Evolutionary conservation across 2,888 invertebrate species (phyloP), one percentile per base, ranked within the genome.

Genomic region (Mactromeris polynyma): DNA sequence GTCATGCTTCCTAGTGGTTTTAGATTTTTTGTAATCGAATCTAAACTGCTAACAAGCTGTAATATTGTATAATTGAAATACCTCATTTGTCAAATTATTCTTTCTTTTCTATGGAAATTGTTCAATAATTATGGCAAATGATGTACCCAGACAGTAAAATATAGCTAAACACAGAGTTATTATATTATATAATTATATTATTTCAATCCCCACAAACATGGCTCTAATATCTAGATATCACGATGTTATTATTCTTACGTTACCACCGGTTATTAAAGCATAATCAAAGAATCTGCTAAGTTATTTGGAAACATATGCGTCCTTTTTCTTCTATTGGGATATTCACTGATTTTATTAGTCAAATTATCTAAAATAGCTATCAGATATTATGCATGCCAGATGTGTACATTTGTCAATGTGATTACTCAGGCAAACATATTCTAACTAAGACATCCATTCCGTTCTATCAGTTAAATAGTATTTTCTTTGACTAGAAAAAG

Each of bases 251-350:
- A 33, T 73, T 73, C 36, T 73, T 73, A 73, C 36, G 36, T 73
- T 36, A 33, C 11, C 73, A 73, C 73, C 73, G 73, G 73, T 33
- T 73, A 73, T 33, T 33, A 33, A 73, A 73, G 33, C 17, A 26
- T 36, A 33, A 36, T 73, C 17, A 73, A 73, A 26, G 14, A 58
- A 26, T 73, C 33, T 33, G 17, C 26, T 4, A 26, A n/a, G 14
- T 64, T 64, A 64, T 64, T 9, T 26, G 58, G 58, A 64, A 73
- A 73, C 73, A 73, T 73, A 36, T 73, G 73, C 36, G 73, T 73
- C 73, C 26, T 33, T 36, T 36, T 73, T 17, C 26, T 36, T 1
- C 19, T 33, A 33, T 73, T 36, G 73, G 19, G 73, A 73, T 73
- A 26, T 17, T 73, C 36, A 2, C 2, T 19, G 19, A 19, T 73